These are phyloP conservation scores for Megaleporinus macrocephalus DNA, from an alignment of 2,113 vertebrate species.

Conservation along the genomic window DNA sequence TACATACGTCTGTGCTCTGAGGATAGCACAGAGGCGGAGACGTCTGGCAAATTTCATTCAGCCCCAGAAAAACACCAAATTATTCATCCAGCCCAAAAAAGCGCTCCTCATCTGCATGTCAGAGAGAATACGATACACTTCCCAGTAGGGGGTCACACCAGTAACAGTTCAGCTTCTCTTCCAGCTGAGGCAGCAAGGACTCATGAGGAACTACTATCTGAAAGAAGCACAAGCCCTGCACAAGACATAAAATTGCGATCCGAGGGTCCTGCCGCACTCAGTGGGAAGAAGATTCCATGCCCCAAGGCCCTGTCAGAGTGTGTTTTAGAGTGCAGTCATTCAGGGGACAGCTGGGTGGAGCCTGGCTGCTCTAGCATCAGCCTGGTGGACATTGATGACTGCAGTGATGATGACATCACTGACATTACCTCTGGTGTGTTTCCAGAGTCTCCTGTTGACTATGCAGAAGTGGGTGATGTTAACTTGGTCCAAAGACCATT, in stretches of 20 bases:
- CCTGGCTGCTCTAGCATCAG: constrained; percentile 72
- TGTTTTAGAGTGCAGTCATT: constrained; percentile 57
- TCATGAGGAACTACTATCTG: constrained; percentile 28
- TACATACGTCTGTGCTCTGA: constrained; percentile 70
- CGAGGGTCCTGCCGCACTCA: constrained; percentile 43
- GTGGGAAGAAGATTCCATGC: constrained; percentile 60
- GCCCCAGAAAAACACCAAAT: constrained; percentile 55
- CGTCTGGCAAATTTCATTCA: constrained; percentile 49
- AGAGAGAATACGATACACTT: constrained; percentile 40
- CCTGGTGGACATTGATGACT: constrained; percentile 74
- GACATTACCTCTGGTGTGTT: constrained; percentile 84
- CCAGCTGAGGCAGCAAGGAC: constrained; percentile 49
- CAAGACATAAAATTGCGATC: constrained; percentile 46
- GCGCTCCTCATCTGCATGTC: constrained; percentile 39
- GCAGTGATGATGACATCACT: constrained; percentile 77
- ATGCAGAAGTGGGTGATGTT: constrained; percentile 72
- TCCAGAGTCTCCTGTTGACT: constrained; percentile 80
- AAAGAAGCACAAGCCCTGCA: constrained; percentile 48
- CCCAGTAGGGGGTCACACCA: constrained; percentile 21
- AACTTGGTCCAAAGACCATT: constrained; percentile 69
- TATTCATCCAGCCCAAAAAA: constrained; percentile 54
- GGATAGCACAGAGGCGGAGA: constrained; percentile 51
- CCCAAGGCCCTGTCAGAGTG: constrained; percentile 39
- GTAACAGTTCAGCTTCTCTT: constrained; percentile 53
- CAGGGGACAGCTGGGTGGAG: constrained; percentile 55